Evolutionary conservation across 2,797 vertebrate species (phyloP).

Genomic region (Enteromius unitaeniatus): DNA sequence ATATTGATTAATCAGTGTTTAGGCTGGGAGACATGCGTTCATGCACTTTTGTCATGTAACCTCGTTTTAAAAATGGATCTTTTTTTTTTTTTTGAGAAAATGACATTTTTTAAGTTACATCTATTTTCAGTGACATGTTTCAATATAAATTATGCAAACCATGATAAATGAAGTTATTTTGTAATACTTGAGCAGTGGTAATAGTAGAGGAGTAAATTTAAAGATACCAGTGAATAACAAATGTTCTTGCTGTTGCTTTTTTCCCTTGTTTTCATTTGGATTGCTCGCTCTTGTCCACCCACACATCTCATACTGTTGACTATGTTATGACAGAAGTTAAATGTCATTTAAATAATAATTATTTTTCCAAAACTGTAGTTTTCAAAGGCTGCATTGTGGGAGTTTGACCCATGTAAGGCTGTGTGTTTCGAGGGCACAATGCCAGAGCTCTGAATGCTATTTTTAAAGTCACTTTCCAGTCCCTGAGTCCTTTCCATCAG

Average conservation of each 20-base stretch:
- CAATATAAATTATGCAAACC: neutral
- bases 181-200: slow-evolving; percentile 5
- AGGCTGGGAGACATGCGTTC: neutral
- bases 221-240: slow-evolving; percentile 31
- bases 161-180: neutral
- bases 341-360: neutral
- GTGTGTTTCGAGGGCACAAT: slow-evolving; percentile 3
- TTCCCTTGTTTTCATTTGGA: neutral
- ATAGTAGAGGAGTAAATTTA: neutral
- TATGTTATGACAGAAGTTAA: neutral
- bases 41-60: neutral
- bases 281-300: slow-evolving; percentile 1
- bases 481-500: neutral
- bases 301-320: slow-evolving; percentile 15
- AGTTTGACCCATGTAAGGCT: slow-evolving; percentile 14
- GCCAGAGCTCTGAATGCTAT: neutral
- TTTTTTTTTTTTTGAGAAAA: neutral
- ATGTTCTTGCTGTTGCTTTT: slow-evolving; percentile 46
- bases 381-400: slow-evolving; percentile 30
- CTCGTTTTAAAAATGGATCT: neutral
- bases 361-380: neutral
- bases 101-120: neutral
- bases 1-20: neutral
- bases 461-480: slow-evolving; percentile 30
- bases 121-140: neutral